phyloP scores from a whole-genome alignment of 1,140 invertebrate genomes.

The Hyles euphorbiae region DNA sequence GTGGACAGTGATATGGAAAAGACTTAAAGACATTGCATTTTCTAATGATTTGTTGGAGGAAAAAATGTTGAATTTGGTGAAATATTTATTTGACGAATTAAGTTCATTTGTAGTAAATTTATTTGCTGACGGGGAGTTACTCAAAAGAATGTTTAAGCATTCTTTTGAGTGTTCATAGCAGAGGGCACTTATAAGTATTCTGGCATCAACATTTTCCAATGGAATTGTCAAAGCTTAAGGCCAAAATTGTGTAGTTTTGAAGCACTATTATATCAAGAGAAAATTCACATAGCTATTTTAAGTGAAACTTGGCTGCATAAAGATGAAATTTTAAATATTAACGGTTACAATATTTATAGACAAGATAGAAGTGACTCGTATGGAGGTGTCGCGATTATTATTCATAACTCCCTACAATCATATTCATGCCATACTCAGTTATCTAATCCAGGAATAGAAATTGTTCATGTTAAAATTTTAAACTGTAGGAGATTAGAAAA shows the following conservation, averaged over 20 bases:
- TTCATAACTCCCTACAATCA: slow-evolving; percentile 9
- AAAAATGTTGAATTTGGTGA: background rate
- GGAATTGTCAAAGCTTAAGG: background rate
- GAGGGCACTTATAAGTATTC: background rate
- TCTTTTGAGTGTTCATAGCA: background rate
- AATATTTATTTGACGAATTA: slow-evolving; percentile 5
- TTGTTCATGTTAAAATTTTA: slow-evolving; percentile 1
- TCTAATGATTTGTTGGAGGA: too few species aligned
- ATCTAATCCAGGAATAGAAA: slow-evolving; percentile 8
- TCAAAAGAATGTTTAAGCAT: background rate
- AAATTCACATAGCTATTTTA: background rate
- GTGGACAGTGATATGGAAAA: too few species aligned
- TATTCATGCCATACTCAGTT: background rate
- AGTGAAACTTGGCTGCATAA: slow-evolving; percentile 8
- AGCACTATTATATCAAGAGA: slow-evolving; percentile 1
- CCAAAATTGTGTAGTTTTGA: slow-evolving; percentile 7
- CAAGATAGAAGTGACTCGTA: slow-evolving; percentile 9
- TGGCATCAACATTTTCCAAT: slow-evolving; percentile 9
- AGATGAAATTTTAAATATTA: background rate
- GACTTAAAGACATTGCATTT: too few species aligned
- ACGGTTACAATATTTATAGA: slow-evolving; percentile 8
- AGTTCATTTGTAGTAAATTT: slow-evolving; percentile 3
- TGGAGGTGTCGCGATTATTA: slow-evolving; percentile 8
- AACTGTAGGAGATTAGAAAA: background rate
- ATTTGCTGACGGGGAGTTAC: slow-evolving; percentile 1